Evolutionary conservation across 2,113 vertebrate species (phyloP), one percentile per base, ranked within the genome.

Genomic region (Microtus ochrogaster): DNA sequence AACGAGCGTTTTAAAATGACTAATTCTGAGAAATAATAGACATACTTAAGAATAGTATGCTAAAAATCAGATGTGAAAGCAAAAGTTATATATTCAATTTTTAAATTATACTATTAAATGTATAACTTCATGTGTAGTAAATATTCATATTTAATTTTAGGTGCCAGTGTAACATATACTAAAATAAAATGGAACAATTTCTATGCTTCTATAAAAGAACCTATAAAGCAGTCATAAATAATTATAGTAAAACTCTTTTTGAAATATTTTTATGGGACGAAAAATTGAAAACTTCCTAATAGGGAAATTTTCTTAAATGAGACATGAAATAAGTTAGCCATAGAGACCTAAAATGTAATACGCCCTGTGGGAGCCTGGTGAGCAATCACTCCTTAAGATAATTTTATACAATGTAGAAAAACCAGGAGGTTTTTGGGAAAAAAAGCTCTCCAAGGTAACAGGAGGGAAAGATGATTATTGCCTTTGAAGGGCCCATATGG

Each of bases 91-190:
- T 92, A 94, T 78, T 93, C 93, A 81, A 10, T 96, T 97, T 97
- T 90, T 61, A 91, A 97, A 76, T 97, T 91, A 44, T 93, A 49
- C 89, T 92, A 84, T 97, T 97, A 96, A 96, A 94, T 88, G 74
- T 77, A 47, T 92, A 97, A 94, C 94, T 95, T 87, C 47, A 19
- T 44, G 91, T 93, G 83, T 87, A 94, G 91, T 96, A 97, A 96
- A 97, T 97, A 97, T 93, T 97, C 89, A 79, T 79, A 90, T 96
- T 94, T 97, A 97, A 97, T 96, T 96, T 97, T 95, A 96, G 89
- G 94, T 95, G 58, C 87, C 93, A 87, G 39, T 66, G 33, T 96
- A 94, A 97, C 89, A 91, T 94, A 86, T 55, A 93, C 92, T 97
- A 96, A 96, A 95, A 96, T 96, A 95, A 96, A 96, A 96, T 96